These are phyloP conservation scores for Catamblyrhynchus diadema DNA, from an alignment of 2,797 vertebrate species.

Conservation along the genomic window DNA sequence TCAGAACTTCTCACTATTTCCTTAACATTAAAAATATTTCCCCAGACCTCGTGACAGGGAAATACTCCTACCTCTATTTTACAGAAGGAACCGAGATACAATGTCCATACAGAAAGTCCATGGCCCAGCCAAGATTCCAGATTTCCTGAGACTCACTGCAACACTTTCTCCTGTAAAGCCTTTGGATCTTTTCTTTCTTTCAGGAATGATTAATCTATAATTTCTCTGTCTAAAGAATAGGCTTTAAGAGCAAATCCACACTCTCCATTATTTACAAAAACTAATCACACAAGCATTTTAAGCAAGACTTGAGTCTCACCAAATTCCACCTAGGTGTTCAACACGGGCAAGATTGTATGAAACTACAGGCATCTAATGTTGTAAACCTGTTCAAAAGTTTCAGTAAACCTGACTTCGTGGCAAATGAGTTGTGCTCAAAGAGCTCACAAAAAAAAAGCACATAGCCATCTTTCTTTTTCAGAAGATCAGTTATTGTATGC, in stretches of 20 bases:
- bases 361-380: background rate
- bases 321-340: background rate
- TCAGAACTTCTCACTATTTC: background rate
- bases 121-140: background rate
- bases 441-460: background rate
- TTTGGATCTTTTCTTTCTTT: background rate
- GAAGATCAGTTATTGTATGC: background rate
- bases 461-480: background rate
- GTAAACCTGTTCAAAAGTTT: background rate
- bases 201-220: background rate
- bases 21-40: background rate
- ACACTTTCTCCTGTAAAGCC: background rate
- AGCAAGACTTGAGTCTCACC: background rate
- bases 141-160: background rate
- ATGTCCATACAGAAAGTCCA: background rate
- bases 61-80: background rate
- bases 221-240: background rate
- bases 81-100: background rate
- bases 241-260: background rate
- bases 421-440: background rate
- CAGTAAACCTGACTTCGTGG: background rate
- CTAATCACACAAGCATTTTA: background rate
- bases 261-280: background rate
- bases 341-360: accelerated
- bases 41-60: background rate